Evolutionary conservation across 2,797 vertebrate genomes (phyloP).

Genomic region (Buceros bicornis): DNA sequence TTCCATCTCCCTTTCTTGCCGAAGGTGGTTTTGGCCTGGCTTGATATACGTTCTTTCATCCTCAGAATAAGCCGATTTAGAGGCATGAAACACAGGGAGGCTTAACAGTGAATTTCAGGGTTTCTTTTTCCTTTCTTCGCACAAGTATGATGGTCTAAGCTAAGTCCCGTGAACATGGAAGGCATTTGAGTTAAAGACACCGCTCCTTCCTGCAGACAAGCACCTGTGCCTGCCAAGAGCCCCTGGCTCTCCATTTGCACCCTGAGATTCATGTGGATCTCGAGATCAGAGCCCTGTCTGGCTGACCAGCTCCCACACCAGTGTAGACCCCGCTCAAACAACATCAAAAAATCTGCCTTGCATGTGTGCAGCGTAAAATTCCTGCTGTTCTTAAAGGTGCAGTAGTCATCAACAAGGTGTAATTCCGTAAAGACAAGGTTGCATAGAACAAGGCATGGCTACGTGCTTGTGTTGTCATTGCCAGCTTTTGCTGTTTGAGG

Average conservation of each 20-base stretch:
- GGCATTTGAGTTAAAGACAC: background rate
- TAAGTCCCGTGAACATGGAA: background rate
- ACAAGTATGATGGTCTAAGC: background rate
- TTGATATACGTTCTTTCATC: background rate
- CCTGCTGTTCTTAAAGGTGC: background rate
- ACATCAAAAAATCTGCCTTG: background rate
- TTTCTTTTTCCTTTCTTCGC: background rate
- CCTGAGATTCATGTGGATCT: background rate
- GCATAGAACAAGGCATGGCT: background rate
- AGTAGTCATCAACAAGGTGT: background rate
- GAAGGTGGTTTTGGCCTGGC: constrained; percentile 30
- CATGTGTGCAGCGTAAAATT: background rate
- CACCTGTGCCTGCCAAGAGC: background rate
- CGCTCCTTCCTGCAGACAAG: background rate
- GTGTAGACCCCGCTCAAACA: background rate
- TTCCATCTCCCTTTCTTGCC: constrained; percentile 42
- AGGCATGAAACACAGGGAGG: background rate
- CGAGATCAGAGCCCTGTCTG: background rate
- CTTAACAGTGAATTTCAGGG: background rate
- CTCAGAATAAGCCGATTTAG: background rate
- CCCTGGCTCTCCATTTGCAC: background rate
- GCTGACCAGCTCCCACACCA: background rate
- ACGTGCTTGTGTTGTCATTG: fast-evolving
- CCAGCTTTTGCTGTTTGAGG: background rate
- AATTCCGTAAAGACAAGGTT: background rate